Base-by-base conservation (phyloP, 1,140 invertebrate species). In the Drosophila erecta region DNA sequence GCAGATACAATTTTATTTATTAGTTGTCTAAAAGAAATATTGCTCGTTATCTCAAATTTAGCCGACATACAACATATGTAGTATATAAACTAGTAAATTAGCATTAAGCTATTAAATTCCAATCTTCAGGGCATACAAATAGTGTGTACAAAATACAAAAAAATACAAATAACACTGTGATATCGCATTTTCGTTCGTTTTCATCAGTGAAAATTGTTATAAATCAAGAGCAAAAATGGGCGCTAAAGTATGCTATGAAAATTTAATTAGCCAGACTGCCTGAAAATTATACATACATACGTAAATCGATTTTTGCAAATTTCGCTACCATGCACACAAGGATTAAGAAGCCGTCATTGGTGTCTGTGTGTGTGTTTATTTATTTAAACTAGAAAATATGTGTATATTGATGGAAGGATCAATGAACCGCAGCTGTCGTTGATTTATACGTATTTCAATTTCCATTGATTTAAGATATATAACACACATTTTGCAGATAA, bases 161-260 rank as follows among this genome's bases (percentile, higher is more conserved):
- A 30, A 30, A 8, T 8, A 30, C 7, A 55, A 37, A 37, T 10
- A 30, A 8, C 30, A 30, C 7, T n/a, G 5, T 27, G 8, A 15
- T 15, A 30, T 15, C 12, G 35, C 15, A 38, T 27, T 30, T 49
- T 50, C 33, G 46, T 46, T 61, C 17, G 22, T 49, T 64, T 64
- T 47, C 37, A 30, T 62, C 38, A 41, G 58, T 27, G 24, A 43
- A 64, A 67, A 65, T 51, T 65, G 41, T 56, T 62, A 70, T 69
- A 69, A 69, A 70, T 70, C 66, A 33, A 44, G 15, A 14, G 15
- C 6, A 5, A 11, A 10, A 61, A 22, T 20, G 22, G 37, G 37
- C 50, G 12, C 38, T 40, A 57, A 70, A 69, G 41, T 70, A 40
- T 69, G 66, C 64, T 47, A 70, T 46, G 62, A 37, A 61, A 65